Evolutionary conservation across 2,797 vertebrate species (phyloP), one percentile per base, ranked within the genome.

Genomic region (Sparidentex hasta): DNA sequence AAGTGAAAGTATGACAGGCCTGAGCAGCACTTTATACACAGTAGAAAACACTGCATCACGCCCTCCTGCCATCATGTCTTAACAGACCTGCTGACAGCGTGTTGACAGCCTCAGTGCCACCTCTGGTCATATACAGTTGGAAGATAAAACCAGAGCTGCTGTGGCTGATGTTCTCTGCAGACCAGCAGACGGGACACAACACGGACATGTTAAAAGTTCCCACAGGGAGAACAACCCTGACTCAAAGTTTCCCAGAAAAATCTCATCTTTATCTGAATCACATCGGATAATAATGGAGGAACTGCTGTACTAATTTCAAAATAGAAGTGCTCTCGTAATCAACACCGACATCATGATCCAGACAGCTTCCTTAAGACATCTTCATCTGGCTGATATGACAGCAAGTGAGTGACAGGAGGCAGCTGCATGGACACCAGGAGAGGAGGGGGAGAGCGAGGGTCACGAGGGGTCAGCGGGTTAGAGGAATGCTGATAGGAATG

Each of bases 401-500:
- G 58, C 52, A 3, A 3, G 65, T 74, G 88, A 92, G 11, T 80
- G 92, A 90, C 87, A 83, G 77, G 64, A 65, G 66, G 80, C 88
- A 91, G 88, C 90, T 88, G 93, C 65, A 0, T 7, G 44, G 78
- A 61, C 86, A 81, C 59, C 78, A 43, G 82, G 80, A 72, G 74
- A 18, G 87, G 86, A 59, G 83, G 84, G 52, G 72, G 64, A 21
- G 21, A 21, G 21, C 0, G 20, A 65, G 38, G 87, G 89, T 90
- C 84, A 83, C 3, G 0, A 20, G 52, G 79, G 91, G 90, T 92
- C 90, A 90, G 65, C 6, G 66, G 83, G 69, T 85, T 8, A 54
- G 14, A 85, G 91, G 92, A 89, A 94, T 91, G 83, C 84, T 65
- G 85, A 77, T 56, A 87, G 90, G 91, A 92, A 93, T 90, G 84